Evolutionary conservation across 2,888 invertebrate species (phyloP).

Genomic region (Vanessa cardui): DNA sequence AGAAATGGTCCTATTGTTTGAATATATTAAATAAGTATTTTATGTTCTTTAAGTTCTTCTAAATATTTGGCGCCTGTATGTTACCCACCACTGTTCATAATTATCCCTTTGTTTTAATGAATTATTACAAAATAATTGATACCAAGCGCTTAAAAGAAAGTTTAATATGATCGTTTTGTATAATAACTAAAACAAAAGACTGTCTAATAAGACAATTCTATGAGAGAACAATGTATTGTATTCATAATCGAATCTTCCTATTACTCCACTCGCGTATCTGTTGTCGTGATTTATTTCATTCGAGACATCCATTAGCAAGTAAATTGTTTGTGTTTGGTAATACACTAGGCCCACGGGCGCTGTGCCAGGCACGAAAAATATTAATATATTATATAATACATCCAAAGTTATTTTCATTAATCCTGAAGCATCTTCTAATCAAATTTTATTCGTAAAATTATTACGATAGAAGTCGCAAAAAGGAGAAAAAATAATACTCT

Average conservation of each 20-base stretch:
- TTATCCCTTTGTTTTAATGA: too few species aligned
- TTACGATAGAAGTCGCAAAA: too few species aligned
- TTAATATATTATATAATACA: conserved; percentile 41
- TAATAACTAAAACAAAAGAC: background rate
- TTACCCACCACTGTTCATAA: too few species aligned
- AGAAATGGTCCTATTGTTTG: too few species aligned
- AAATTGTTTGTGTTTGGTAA: conserved; percentile 56
- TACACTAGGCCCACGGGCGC: conserved; percentile 57
- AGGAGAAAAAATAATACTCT: too few species aligned
- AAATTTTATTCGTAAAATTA: too few species aligned
- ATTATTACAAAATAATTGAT: too few species aligned
- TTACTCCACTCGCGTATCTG: conserved; percentile 24
- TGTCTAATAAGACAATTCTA: background rate
- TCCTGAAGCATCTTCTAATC: too few species aligned
- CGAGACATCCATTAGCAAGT: conserved; percentile 53
- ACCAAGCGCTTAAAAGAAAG: background rate
- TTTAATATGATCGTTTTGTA: background rate
- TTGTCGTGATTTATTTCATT: conserved; percentile 43
- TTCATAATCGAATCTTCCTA: conserved; percentile 21
- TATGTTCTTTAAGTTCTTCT: too few species aligned
- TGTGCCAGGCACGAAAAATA: conserved; percentile 59
- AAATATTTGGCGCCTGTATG: too few species aligned
- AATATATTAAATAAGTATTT: too few species aligned
- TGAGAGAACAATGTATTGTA: conserved; percentile 14
- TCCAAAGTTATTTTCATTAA: background rate